Conservation (phyloP, 1,140 invertebrate genomes). For the Theocolax elegans region DNA sequence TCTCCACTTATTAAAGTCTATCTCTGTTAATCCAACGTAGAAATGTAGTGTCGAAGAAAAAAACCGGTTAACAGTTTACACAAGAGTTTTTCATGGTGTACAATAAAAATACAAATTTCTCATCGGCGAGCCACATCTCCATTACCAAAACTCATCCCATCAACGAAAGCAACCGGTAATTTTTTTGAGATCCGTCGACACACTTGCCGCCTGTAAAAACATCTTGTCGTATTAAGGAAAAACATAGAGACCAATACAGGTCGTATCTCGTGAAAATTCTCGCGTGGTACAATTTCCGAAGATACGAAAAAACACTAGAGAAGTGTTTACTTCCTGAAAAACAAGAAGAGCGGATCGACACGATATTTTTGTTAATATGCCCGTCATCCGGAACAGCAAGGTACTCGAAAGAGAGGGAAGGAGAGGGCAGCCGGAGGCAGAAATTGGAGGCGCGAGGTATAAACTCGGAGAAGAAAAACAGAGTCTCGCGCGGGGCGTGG, state of each 20-base stretch:
- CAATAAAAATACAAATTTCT: too few species aligned
- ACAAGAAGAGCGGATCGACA: not conserved
- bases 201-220: not conserved
- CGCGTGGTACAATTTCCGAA: not conserved
- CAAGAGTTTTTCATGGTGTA: too few species aligned
- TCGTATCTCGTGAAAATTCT: too few species aligned
- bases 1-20: too few species aligned
- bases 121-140: too few species aligned
- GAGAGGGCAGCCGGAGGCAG: too few species aligned
- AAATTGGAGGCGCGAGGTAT: constrained; percentile 21
- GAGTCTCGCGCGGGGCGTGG: not conserved
- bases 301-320: not conserved
- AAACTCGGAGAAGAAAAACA: constrained; percentile 18
- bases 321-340: constrained; percentile 14
- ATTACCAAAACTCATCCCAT: too few species aligned
- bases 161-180: not conserved
- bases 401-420: not conserved
- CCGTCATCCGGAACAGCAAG: not conserved
- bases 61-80: too few species aligned
- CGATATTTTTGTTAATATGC: constrained; percentile 12
- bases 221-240: not conserved
- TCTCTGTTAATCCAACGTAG: too few species aligned
- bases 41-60: too few species aligned
- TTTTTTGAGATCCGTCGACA: not conserved
- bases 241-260: too few species aligned